phyloP scores from a whole-genome alignment of 2,888 invertebrate species.

The Phorcus lineatus region DNA sequence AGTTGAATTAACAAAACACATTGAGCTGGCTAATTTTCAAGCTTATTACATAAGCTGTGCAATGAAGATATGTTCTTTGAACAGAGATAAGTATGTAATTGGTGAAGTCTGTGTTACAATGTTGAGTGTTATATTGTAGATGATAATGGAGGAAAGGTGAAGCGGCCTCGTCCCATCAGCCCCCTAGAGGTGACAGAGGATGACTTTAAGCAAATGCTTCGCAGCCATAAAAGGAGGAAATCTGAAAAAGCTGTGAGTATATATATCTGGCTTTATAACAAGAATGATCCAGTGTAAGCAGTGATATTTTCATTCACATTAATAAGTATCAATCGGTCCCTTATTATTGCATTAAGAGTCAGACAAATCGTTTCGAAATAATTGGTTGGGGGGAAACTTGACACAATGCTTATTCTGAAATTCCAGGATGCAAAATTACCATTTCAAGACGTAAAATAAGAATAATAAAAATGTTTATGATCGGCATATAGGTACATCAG shows the following conservation, averaged over 20 bases:
- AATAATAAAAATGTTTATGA: too few relatives aligned
- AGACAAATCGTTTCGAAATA: too few relatives aligned
- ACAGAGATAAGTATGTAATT: not conserved
- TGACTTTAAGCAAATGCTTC: slow-evolving; percentile 60
- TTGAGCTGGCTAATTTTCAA: too few relatives aligned
- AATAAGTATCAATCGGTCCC: not conserved
- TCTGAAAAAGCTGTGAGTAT: slow-evolving; percentile 35
- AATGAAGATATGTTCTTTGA: too few relatives aligned
- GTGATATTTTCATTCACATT: not conserved
- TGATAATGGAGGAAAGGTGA: slow-evolving; percentile 28
- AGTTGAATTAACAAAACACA: too few relatives aligned
- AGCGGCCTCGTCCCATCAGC: slow-evolving; percentile 61
- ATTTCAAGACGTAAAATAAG: too few relatives aligned
- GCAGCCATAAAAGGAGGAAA: slow-evolving; percentile 57
- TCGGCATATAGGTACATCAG: too few relatives aligned
- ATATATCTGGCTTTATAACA: not conserved
- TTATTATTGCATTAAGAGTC: too few relatives aligned
- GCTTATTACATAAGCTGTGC: too few relatives aligned
- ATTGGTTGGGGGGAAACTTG: too few relatives aligned
- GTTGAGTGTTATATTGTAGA: not conserved
- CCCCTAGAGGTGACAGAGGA: slow-evolving; percentile 68
- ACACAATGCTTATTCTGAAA: too few relatives aligned
- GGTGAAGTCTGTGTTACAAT: not conserved
- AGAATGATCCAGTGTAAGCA: not conserved
- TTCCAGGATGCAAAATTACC: too few relatives aligned